Percentiles rank a stretch among this genome's conserved stretches.
phyloP scores from a whole-genome alignment of 2,797 vertebrate genomes.

The Taenioides sp. region DNA sequence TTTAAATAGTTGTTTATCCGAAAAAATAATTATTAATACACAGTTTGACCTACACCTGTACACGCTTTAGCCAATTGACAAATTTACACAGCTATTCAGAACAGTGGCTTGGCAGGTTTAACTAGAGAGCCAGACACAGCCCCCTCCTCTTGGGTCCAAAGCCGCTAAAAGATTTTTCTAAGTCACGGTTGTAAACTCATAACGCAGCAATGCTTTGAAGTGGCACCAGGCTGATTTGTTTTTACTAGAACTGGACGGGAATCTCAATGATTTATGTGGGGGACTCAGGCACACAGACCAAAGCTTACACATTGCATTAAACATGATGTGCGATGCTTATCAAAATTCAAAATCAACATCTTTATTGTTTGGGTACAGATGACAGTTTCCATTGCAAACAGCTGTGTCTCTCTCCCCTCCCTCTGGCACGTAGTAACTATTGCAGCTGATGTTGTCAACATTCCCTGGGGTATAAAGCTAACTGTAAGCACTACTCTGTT shows the following conservation, averaged over 20 bases:
- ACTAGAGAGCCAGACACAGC: constrained; percentile 42
- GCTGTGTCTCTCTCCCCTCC: constrained; percentile 40
- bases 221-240: constrained; percentile 58
- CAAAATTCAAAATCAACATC: constrained; percentile 36
- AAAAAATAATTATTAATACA: no score
- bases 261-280: constrained; percentile 49
- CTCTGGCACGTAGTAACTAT: constrained; percentile 23
- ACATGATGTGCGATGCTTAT: constrained; percentile 25
- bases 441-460: no score
- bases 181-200: constrained; percentile 65
- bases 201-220: constrained; percentile 69
- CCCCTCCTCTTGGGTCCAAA: constrained; percentile 28
- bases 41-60: no score
- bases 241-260: constrained; percentile 53
- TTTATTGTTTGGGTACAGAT: constrained; percentile 38
- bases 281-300: constrained; percentile 34
- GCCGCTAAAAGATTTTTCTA: constrained; percentile 58
- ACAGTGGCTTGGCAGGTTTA: constrained; percentile 61
- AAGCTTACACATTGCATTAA: constrained; percentile 44
- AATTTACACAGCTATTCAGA: constrained; percentile 49
- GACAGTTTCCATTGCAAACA: constrained; percentile 30
- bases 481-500: no score
- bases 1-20: no score
- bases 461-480: no score
- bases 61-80: constrained; percentile 12